These are phyloP conservation scores for Lasioglossum pauxillum DNA, from an alignment of 2,888 invertebrate genomes.

Conservation along the genomic window DNA sequence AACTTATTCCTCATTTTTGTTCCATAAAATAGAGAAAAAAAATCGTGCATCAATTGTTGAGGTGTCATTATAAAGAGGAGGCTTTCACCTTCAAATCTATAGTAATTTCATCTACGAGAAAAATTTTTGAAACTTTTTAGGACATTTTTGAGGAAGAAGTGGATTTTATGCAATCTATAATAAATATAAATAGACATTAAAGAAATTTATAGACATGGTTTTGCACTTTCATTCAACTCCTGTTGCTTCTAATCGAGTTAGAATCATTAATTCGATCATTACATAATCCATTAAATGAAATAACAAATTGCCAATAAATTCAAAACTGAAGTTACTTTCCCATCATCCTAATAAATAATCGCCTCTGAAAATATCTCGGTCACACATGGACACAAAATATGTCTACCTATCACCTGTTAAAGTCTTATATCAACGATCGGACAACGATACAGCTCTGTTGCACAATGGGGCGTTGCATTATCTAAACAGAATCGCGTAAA, in stretches of 20 bases:
- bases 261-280: background rate
- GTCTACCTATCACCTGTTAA: background rate
- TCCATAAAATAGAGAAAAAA: too few relatives aligned
- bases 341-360: background rate
- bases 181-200: background rate
- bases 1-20: too few relatives aligned
- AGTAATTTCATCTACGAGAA: background rate
- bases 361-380: background rate
- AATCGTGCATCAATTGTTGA: too few relatives aligned
- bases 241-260: too few relatives aligned
- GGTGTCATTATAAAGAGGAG: too few relatives aligned
- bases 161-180: too few relatives aligned
- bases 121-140: background rate
- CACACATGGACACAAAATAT: background rate
- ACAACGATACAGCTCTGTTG: constrained; percentile 9
- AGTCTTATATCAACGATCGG: background rate
- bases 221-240: too few relatives aligned
- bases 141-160: too few relatives aligned
- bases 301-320: background rate
- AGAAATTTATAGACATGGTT: background rate
- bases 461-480: constrained; percentile 40
- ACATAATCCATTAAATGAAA: background rate
- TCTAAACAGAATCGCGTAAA: constrained; percentile 33
- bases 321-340: background rate
- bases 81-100: background rate